A percentile compares a stretch with the other conserved stretches of the same genome.
Conservation (phyloP, 2,113 vertebrate genomes). For the Zapus hudsonius region DNA sequence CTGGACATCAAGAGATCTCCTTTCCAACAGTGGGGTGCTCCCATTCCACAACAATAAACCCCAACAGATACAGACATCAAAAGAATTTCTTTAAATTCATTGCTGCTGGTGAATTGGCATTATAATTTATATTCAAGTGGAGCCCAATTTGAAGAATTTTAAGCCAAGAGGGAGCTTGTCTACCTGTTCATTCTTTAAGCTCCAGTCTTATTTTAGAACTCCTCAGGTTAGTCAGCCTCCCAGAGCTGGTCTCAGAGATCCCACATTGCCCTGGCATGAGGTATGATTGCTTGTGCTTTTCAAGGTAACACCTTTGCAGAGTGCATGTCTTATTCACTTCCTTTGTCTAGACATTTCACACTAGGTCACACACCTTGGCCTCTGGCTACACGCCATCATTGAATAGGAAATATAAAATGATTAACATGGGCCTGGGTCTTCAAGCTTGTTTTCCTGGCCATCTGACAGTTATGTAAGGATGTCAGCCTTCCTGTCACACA, state of each 20-base stretch:
- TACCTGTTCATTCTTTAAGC: background rate
- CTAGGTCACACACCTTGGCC: background rate
- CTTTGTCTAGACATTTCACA: conserved; percentile 44
- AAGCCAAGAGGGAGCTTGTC: background rate
- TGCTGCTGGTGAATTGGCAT: conserved; percentile 5
- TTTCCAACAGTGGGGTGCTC: conserved; percentile 28
- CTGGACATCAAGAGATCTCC: conserved; percentile 18
- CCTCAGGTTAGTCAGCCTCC: background rate
- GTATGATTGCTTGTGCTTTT: background rate
- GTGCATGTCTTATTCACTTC: background rate
- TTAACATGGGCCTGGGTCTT: background rate
- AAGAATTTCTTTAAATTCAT: conserved; percentile 5
- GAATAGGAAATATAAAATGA: background rate
- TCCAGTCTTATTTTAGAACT: background rate
- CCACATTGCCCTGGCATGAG: background rate
- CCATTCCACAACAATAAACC: background rate
- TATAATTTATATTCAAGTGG: conserved; percentile 45
- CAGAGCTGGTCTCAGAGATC: background rate
- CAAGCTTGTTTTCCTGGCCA: background rate
- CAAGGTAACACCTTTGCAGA: background rate
- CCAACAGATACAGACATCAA: background rate
- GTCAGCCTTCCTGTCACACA: background rate
- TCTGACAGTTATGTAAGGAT: conserved; percentile 23
- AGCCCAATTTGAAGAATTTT: conserved; percentile 43
- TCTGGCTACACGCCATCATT: conserved; percentile 12